A percentile compares a stretch with the other conserved stretches of the same genome.
These are phyloP conservation scores for Orussus abietinus DNA, from an alignment of 1,140 invertebrate species.

Conservation along the genomic window DNA sequence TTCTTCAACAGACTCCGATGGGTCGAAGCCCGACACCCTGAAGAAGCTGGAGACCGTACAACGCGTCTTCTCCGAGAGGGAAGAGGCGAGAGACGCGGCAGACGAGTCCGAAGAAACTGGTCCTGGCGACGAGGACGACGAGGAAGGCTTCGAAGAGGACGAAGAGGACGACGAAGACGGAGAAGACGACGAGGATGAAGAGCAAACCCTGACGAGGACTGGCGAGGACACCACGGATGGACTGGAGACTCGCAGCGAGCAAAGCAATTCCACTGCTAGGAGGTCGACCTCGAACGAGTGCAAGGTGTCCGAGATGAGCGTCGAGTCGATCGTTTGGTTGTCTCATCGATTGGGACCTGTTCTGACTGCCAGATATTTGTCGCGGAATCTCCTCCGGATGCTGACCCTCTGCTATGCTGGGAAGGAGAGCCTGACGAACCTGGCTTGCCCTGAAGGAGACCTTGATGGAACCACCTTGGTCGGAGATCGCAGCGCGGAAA, in stretches of 20 bases:
- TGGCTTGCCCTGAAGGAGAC: constrained; percentile 20
- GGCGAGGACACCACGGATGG: too few species aligned
- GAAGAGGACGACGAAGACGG: constrained; percentile 19
- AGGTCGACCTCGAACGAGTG: constrained; percentile 45
- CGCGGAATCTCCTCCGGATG: constrained; percentile 89
- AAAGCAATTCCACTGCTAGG: constrained; percentile 27
- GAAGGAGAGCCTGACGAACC: constrained; percentile 70
- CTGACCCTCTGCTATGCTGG: constrained; percentile 90
- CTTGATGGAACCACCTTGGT: constrained; percentile 54
- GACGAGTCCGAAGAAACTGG: too few species aligned
- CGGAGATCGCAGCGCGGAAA: constrained; percentile 78
- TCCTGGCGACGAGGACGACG: too few species aligned
- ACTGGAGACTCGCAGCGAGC: too few species aligned
- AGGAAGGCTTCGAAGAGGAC: too few species aligned
- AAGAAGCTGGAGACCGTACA: too few species aligned
- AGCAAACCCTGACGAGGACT: constrained; percentile 15
- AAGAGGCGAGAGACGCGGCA: too few species aligned
- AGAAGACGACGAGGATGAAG: constrained; percentile 11
- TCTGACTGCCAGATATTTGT: constrained; percentile 84
- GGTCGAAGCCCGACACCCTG: too few species aligned
- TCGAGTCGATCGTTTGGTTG: constrained; percentile 88
- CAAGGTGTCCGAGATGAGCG: constrained; percentile 85
- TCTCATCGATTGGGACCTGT: constrained; percentile 92
- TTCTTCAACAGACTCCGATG: too few species aligned
- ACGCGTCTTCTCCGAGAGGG: too few species aligned